phyloP scores from a whole-genome alignment of 1,140 invertebrate genomes.

The Oryzaephilus surinamensis region DNA sequence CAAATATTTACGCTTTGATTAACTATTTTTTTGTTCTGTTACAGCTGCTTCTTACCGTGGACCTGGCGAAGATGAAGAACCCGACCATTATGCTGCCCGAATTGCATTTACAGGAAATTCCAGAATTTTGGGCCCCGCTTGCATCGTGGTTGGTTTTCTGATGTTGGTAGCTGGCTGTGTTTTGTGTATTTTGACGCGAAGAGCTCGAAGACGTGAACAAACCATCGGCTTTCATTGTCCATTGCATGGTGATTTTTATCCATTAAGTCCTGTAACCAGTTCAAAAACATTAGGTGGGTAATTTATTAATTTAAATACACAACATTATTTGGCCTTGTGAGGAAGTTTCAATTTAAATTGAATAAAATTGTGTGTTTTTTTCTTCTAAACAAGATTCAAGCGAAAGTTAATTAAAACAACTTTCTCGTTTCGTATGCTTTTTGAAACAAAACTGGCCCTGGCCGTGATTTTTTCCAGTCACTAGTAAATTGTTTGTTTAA shows the following conservation, averaged over 20 bases:
- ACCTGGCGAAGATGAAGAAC: conserved; percentile 55
- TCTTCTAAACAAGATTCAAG: background rate
- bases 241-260: conserved; percentile 67
- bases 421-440: no score
- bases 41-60: conserved; percentile 63
- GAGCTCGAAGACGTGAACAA: conserved; percentile 51
- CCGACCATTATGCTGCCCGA: conserved; percentile 54
- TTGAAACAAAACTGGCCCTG: no score
- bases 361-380: conserved; percentile 1
- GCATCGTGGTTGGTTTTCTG: conserved; percentile 56
- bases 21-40: no score
- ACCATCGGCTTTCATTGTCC: conserved; percentile 65
- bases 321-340: no score
- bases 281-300: conserved; percentile 32
- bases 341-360: no score
- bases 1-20: no score
- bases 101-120: conserved; percentile 63
- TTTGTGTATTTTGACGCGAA: conserved; percentile 52
- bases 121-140: conserved; percentile 56
- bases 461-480: no score
- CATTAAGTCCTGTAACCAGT: conserved; percentile 50
- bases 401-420: no score
- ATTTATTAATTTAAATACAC: no score
- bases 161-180: conserved; percentile 52
- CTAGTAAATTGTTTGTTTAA: no score